Evolutionary conservation across 2,888 invertebrate species (phyloP).

Genomic region (Metacarcinus magister): DNA sequence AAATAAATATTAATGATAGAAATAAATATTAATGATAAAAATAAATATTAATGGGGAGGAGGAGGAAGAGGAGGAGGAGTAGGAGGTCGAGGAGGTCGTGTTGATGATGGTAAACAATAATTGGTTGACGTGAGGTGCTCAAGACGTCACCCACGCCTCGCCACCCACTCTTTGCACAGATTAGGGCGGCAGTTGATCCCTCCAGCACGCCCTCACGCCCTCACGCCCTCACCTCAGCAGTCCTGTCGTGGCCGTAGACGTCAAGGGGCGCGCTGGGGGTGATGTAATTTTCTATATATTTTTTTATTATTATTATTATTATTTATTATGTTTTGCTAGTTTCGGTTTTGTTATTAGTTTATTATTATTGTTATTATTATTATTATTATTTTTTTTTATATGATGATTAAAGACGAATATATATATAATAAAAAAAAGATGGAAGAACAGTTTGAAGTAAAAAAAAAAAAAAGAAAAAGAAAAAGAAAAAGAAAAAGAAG

Average conservation of each 20-base stretch:
- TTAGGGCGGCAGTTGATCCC: neutral
- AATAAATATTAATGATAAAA: too few relatives aligned
- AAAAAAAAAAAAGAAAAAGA: too few relatives aligned
- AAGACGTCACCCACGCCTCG: neutral
- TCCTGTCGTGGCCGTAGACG: neutral
- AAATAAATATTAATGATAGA: too few relatives aligned
- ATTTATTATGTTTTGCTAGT: neutral
- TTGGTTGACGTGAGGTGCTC: neutral
- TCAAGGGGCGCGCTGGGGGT: neutral
- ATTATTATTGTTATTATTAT: neutral
- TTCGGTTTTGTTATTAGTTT: neutral
- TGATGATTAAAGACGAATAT: too few relatives aligned
- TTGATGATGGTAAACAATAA: slow-evolving; percentile 33
- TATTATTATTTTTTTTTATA: neutral
- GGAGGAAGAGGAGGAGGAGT: neutral
- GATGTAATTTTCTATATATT: neutral
- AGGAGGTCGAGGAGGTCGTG: neutral
- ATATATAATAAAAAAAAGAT: too few relatives aligned
- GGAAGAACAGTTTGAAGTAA: too few relatives aligned
- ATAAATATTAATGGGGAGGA: too few relatives aligned
- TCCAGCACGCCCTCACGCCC: neutral
- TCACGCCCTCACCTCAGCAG: neutral
- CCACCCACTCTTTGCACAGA: neutral
- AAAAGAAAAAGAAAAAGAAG: too few relatives aligned
- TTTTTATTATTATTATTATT: neutral